phyloP scores from a whole-genome alignment of 2,888 invertebrate genomes.

The Tipula vernalis region DNA sequence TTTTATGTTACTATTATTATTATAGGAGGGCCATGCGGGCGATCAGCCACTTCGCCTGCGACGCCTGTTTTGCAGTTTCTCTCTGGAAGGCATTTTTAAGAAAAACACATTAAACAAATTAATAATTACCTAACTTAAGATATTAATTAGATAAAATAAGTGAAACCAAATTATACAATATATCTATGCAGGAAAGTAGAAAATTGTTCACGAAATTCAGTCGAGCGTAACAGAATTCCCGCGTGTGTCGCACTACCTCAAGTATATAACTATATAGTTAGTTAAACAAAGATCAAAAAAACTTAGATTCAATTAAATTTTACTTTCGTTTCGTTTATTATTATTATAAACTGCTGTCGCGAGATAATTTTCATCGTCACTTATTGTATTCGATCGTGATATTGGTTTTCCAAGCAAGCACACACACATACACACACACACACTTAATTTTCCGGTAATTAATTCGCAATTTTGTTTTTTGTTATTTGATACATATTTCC shows the following conservation, averaged over 20 bases:
- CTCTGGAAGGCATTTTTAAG: too few species aligned
- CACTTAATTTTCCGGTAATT: not conserved
- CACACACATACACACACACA: too few species aligned
- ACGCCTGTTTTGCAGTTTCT: too few species aligned
- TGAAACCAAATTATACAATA: too few species aligned
- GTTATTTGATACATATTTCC: constrained; percentile 29
- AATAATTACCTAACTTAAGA: too few species aligned
- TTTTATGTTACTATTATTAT: too few species aligned
- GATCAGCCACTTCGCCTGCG: too few species aligned
- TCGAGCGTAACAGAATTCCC: not conserved
- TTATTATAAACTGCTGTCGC: not conserved
- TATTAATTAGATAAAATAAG: too few species aligned
- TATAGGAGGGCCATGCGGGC: too few species aligned
- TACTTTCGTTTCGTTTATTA: not conserved
- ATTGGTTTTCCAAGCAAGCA: too few species aligned
- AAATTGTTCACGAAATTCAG: not conserved
- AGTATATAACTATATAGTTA: not conserved
- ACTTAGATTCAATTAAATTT: not conserved
- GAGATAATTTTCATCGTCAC: not conserved
- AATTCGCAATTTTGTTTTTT: not conserved
- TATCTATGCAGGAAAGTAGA: not conserved
- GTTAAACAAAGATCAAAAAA: not conserved
- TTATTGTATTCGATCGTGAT: not conserved
- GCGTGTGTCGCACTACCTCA: not conserved
- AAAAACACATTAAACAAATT: too few species aligned